These are phyloP conservation scores for Axis porcinus DNA, from an alignment of 2,113 vertebrate species.

Conservation along the genomic window DNA sequence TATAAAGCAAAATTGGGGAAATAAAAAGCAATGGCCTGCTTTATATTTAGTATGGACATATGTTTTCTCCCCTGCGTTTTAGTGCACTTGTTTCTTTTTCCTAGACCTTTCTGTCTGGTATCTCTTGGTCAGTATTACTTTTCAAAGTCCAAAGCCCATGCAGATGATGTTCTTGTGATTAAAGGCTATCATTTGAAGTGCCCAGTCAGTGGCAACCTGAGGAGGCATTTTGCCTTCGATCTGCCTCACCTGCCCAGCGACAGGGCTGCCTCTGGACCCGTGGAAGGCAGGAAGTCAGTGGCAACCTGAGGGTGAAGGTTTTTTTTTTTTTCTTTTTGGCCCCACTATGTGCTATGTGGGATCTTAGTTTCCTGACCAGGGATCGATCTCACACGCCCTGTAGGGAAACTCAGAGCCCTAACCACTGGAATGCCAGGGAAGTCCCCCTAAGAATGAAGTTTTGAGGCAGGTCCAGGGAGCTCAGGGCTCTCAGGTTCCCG, in stretches of 20 bases:
- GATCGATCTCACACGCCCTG: neutral
- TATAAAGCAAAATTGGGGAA: neutral
- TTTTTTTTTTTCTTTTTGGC: neutral
- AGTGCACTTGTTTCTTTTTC: neutral
- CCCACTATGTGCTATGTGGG: neutral
- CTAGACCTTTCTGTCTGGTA: neutral
- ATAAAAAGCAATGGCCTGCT: neutral
- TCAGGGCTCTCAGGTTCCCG: neutral
- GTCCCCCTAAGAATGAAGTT: neutral
- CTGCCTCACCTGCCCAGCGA: conserved; percentile 25
- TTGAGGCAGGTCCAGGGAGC: conserved; percentile 42
- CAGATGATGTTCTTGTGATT: neutral
- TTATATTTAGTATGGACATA: neutral
- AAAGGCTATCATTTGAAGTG: conserved; percentile 29
- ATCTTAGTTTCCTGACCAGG: neutral
- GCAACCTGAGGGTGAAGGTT: conserved; percentile 48
- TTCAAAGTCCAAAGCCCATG: neutral
- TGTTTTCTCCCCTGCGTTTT: neutral
- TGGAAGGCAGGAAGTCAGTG: neutral
- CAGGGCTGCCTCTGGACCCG: conserved; percentile 33
- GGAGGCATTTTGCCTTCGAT: conserved; percentile 7
- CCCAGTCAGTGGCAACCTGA: conserved; percentile 5
- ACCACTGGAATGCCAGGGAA: neutral
- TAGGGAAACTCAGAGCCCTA: neutral
- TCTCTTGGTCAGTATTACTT: conserved; percentile 7